These are phyloP conservation scores for Drosophila virilis DNA, from an alignment of 1,140 invertebrate genomes.

Conservation along the genomic window DNA sequence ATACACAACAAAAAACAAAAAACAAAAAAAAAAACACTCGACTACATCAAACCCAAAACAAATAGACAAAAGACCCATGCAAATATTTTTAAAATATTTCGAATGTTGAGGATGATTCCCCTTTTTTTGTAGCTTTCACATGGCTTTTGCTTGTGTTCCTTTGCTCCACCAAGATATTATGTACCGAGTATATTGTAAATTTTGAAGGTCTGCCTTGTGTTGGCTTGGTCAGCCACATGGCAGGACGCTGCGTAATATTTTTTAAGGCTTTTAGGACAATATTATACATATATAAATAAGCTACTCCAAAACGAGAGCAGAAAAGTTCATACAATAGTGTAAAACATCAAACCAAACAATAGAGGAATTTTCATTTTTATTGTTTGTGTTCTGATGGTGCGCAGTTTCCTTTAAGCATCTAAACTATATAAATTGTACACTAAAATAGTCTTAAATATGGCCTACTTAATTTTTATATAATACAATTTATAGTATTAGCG, in stretches of 20 bases:
- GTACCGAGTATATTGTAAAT: conserved; percentile 52
- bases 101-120: conserved; percentile 43
- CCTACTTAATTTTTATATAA: conserved; percentile 57
- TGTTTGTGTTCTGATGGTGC: conserved; percentile 42
- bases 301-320: conserved; percentile 23
- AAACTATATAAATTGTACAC: conserved; percentile 47
- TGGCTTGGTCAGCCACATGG: conserved; percentile 10
- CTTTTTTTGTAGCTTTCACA: conserved; percentile 56
- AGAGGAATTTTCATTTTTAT: conserved; percentile 25
- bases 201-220: conserved; percentile 16
- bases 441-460: conserved; percentile 40
- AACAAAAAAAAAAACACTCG: not conserved
- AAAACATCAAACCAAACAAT: conserved; percentile 42
- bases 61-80: conserved; percentile 30
- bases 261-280: conserved; percentile 80
- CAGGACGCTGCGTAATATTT: conserved; percentile 57
- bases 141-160: conserved; percentile 78
- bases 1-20: conserved; percentile 6
- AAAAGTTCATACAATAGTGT: conserved; percentile 36
- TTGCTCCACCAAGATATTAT: conserved; percentile 68
- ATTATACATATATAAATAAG: conserved; percentile 66
- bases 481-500: conserved; percentile 69
- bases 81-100: conserved; percentile 54
- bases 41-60: conserved; percentile 26
- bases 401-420: conserved; percentile 44